Percentiles rank a stretch among this genome's conserved stretches.
These are phyloP conservation scores for Threskiornis aethiopicus DNA, from an alignment of 2,797 vertebrate species.

Conservation along the genomic window DNA sequence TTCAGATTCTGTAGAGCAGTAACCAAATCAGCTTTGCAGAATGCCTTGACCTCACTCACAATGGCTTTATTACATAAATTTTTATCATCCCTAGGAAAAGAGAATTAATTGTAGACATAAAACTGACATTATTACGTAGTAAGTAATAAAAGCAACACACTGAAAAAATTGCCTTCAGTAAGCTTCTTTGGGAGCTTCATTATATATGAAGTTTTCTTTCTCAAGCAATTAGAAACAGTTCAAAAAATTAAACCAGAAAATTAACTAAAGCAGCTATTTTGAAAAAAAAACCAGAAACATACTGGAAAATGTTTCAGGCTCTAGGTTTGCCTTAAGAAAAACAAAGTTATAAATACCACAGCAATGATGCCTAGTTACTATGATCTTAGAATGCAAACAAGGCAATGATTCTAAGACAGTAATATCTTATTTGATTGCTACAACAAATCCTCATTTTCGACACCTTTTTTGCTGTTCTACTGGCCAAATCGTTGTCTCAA, in stretches of 20 bases:
- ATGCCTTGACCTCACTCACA: slow-evolving; percentile 87
- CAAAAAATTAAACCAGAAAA: not conserved
- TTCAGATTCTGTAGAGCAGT: slow-evolving; percentile 69
- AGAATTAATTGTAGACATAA: not conserved
- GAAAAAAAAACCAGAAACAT: not conserved
- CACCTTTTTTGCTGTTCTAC: not conserved
- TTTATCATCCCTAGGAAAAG: slow-evolving; percentile 86
- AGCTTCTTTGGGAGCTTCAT: not conserved
- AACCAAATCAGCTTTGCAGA: slow-evolving; percentile 86
- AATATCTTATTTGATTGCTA: not conserved
- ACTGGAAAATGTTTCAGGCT: not conserved
- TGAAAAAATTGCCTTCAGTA: not conserved
- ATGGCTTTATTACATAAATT: slow-evolving; percentile 92
- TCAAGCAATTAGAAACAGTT: not conserved
- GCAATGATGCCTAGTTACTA: not conserved
- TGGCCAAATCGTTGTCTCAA: not conserved
- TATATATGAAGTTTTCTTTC: not conserved
- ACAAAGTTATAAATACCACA: not conserved
- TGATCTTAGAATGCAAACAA: not conserved
- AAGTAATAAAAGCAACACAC: not conserved
- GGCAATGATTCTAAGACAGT: not conserved
- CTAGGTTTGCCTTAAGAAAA: not conserved
- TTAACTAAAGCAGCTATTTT: not conserved
- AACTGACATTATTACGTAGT: not conserved
- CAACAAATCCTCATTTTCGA: not conserved